Base-by-base conservation (phyloP, 1,140 invertebrate genomes). In the Leptinotarsa lineolata region DNA sequence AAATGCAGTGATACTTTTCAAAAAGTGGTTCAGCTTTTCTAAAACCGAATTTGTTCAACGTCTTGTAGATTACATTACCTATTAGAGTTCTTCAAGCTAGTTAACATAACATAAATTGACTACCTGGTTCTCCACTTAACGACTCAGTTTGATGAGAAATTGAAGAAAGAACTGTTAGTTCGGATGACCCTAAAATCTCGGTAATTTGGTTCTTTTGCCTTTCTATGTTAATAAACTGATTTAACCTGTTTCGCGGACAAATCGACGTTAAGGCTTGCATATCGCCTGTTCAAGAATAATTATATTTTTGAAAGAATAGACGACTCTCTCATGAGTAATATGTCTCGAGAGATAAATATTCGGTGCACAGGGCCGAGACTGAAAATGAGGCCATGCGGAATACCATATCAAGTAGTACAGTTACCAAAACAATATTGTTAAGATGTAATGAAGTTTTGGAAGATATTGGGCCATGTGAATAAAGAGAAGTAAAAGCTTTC, bases 141-240 rank as follows among this genome's bases (percentile, higher is more conserved):
- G 48, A 15, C 48, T 39, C 30, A 39, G 11, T 8, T 8, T 39
- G 30, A 54, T 54, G 48, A 13, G 48, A 54, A 54, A 54, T 11
- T 72, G 46, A 65, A 72, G 16, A 59, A 54, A 54, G 46, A 69
- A 69, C 68, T 69, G 48, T 69, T 66, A 66, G 22, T 66, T 39
- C 15, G 12, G 22, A 44, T 69, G 68, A 69, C 68, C 68, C 68
- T 69, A 69, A 69, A 66, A 69, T 58, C 68, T 69, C 48, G 22
- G 22, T 44, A 68, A 54, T 68, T 58, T 54, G 45, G 39, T 18
- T 68, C 48, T 18, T 54, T 54, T 18, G 48, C 66, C 66, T 68
- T 68, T 68, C 68, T 69, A 30, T 69, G 54, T 68, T 68, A 68
- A 68, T 69, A 54, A 59, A 69, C 68, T 30, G 68, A 69, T 15